Percentiles rank a stretch among this genome's conserved stretches.
Conservation (phyloP, 2,113 vertebrate genomes). For the Oreochromis tanganicae region DNA sequence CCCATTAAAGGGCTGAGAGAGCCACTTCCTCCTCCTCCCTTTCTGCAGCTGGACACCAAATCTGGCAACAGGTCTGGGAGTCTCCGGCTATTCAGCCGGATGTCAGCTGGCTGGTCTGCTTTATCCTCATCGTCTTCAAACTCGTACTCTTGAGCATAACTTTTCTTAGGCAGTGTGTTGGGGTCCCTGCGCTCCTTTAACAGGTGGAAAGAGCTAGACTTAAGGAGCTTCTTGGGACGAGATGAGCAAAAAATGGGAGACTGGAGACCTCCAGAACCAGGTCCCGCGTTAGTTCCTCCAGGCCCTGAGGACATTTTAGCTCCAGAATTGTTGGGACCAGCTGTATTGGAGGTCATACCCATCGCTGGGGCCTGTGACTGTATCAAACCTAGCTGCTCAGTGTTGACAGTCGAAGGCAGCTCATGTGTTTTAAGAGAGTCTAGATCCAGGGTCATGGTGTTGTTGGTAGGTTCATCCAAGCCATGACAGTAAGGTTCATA, state of each 20-base stretch:
- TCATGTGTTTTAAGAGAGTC: constrained; percentile 84
- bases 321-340: constrained; percentile 61
- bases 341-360: constrained; percentile 63
- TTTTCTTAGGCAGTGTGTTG: constrained; percentile 85
- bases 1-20: constrained; percentile 86
- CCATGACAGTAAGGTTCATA: constrained; percentile 77
- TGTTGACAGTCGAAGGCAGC: constrained; percentile 89
- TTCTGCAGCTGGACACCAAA: constrained; percentile 89
- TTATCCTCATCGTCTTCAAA: constrained; percentile 93
- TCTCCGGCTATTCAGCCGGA: constrained; percentile 86
- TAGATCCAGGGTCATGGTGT: constrained; percentile 78
- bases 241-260: constrained; percentile 91
- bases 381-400: constrained; percentile 87
- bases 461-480: constrained; percentile 67
- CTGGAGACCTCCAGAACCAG: constrained; percentile 71
- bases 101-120: constrained; percentile 86
- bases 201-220: constrained; percentile 89
- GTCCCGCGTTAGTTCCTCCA: constrained; percentile 41
- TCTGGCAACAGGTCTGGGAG: constrained; percentile 84
- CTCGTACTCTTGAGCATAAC: constrained; percentile 92
- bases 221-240: constrained; percentile 90
- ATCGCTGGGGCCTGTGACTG: constrained; percentile 76
- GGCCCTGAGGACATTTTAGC: constrained; percentile 63
- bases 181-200: constrained; percentile 85
- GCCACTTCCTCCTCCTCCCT: constrained; percentile 68